Evolutionary conservation across 2,113 vertebrate genomes (phyloP).

Genomic region (Beaufortia kweichowensis): DNA sequence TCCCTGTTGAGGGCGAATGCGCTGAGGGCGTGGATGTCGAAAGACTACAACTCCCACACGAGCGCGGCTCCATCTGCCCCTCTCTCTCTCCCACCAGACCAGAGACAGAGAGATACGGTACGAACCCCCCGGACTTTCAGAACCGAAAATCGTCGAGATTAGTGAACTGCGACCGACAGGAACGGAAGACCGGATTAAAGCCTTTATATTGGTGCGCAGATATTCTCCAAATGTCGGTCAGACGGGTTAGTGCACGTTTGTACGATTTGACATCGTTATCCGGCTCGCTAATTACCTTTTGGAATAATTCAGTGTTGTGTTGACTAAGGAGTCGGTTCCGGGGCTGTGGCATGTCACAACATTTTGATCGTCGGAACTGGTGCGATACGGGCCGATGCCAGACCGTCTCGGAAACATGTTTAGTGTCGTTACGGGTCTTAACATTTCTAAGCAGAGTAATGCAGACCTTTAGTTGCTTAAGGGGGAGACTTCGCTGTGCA

Average conservation of each 20-base stretch:
- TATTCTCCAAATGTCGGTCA: conserved; percentile 67
- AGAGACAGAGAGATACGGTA: conserved; percentile 77
- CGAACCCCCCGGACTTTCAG: conserved; percentile 78
- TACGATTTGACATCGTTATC: conserved; percentile 73
- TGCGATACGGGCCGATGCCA: conserved; percentile 63
- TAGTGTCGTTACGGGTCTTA: conserved; percentile 66
- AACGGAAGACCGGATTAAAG: conserved; percentile 66
- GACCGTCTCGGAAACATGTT: conserved; percentile 59
- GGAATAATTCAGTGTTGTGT: conserved; percentile 65
- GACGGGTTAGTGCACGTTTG: conserved; percentile 74
- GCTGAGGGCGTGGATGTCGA: conserved; percentile 73
- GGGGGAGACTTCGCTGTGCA: conserved; percentile 67
- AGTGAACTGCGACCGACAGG: conserved; percentile 70
- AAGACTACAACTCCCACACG: conserved; percentile 80
- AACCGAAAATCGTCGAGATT: conserved; percentile 78
- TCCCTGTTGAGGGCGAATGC: conserved; percentile 65
- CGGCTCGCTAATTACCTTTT: conserved; percentile 66
- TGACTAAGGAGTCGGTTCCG: conserved; percentile 64
- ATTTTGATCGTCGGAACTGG: conserved; percentile 57
- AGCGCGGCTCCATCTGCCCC: conserved; percentile 66
- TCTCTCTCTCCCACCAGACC: conserved; percentile 71
- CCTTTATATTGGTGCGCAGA: conserved; percentile 63
- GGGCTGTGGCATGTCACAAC: conserved; percentile 62
- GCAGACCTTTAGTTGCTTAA: conserved; percentile 57
- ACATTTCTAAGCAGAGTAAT: conserved; percentile 63